Conservation (phyloP, 2,113 vertebrate species). For the Pipa parva region DNA sequence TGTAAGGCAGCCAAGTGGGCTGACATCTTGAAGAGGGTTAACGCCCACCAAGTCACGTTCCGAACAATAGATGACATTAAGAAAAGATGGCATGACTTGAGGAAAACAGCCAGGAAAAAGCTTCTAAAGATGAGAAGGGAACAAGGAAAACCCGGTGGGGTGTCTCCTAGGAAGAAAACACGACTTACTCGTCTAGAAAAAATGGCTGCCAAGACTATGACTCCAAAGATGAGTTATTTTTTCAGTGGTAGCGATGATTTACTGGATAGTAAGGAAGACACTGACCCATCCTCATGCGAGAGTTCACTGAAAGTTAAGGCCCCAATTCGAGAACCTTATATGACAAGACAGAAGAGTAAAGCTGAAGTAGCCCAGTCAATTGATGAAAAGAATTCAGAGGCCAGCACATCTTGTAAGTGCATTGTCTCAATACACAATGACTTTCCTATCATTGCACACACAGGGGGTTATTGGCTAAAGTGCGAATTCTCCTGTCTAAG, state of each 20-base stretch:
- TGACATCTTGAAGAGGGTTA: neutral
- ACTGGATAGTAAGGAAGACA: neutral
- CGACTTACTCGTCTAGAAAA: neutral
- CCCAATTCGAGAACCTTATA: neutral
- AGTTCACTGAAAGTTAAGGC: neutral
- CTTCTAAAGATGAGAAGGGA: neutral
- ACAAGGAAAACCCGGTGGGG: neutral
- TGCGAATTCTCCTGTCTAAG: too few species aligned
- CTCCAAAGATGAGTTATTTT: neutral
- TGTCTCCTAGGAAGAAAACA: neutral
- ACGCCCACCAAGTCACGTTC: neutral
- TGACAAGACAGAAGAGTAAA: neutral
- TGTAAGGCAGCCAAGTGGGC: neutral
- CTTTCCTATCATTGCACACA: too few species aligned
- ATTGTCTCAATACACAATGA: too few species aligned
- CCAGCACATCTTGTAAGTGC: neutral
- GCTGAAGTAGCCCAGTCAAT: neutral
- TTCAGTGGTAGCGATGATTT: neutral
- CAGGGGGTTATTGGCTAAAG: too few species aligned
- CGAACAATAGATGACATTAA: neutral
- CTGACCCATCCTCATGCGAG: neutral
- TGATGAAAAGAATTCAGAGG: neutral
- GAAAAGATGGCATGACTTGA: neutral
- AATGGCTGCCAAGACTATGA: slow-evolving; percentile 1
- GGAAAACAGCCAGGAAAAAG: neutral